These are phyloP conservation scores for Crossaster papposus DNA, from an alignment of 53 echinoderm and acorn worm species.

Conservation along the genomic window DNA sequence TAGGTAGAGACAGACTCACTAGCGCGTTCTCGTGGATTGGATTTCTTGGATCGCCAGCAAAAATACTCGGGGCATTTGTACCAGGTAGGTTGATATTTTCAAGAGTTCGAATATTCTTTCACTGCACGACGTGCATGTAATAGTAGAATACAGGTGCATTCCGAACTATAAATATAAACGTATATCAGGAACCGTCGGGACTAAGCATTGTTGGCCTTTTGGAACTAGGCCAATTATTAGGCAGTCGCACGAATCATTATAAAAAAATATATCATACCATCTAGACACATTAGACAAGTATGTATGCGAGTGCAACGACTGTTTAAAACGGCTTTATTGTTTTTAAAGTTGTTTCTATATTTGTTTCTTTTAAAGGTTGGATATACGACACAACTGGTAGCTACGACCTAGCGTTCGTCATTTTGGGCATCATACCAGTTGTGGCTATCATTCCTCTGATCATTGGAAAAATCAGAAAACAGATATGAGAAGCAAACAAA, in stretches of 20 bases:
- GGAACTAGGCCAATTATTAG: too few species aligned
- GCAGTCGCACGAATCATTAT: too few species aligned
- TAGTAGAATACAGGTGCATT: too few species aligned
- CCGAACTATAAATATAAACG: too few species aligned
- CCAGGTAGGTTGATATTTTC: background rate
- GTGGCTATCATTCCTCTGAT: background rate
- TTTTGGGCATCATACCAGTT: background rate
- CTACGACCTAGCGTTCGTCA: background rate
- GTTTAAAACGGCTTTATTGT: too few species aligned
- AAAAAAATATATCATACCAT: too few species aligned
- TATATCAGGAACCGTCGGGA: too few species aligned
- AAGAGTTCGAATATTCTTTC: too few species aligned
- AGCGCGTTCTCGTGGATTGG: background rate
- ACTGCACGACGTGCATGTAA: too few species aligned
- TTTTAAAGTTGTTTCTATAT: background rate
- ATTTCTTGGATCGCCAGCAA: background rate
- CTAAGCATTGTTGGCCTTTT: too few species aligned
- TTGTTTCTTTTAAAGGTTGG: background rate
- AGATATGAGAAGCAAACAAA: background rate
- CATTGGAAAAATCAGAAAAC: background rate
- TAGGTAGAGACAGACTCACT: background rate
- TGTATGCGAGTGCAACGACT: too few species aligned
- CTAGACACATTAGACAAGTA: too few species aligned
- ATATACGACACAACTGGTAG: background rate
- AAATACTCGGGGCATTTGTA: background rate